These are phyloP conservation scores for Cheumatopsyche charites DNA, from an alignment of 1,140 invertebrate genomes.

Conservation along the genomic window DNA sequence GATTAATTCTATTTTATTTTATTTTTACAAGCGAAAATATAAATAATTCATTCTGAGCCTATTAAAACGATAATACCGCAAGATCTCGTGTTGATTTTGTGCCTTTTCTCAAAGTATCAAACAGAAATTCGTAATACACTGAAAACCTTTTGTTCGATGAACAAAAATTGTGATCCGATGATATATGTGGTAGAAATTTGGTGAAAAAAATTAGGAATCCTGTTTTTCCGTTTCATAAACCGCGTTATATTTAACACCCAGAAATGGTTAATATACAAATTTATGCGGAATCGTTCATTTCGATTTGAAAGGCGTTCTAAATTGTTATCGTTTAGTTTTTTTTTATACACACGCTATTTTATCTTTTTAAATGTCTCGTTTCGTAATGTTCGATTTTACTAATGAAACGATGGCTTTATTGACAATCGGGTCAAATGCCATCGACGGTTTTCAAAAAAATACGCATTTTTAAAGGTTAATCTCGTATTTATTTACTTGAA, in stretches of 20 bases:
- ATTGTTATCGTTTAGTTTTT: not conserved
- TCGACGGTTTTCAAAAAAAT: not conserved
- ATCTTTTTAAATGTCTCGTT: not conserved
- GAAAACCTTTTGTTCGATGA: too few species aligned
- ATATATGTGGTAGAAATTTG: too few species aligned
- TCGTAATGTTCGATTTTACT: slow-evolving; percentile 4
- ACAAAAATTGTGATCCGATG: too few species aligned
- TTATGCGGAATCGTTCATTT: slow-evolving; percentile 7
- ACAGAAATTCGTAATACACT: too few species aligned
- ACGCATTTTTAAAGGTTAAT: not conserved
- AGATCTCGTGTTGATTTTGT: too few species aligned
- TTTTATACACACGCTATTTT: not conserved
- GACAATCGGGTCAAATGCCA: slow-evolving; percentile 6
- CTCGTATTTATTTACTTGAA: too few species aligned
- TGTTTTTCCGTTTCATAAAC: slow-evolving; percentile 15
- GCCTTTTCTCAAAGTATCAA: too few species aligned
- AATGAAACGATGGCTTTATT: not conserved
- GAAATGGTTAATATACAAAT: slow-evolving; percentile 5
- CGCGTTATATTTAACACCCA: slow-evolving; percentile 6
- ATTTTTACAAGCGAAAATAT: too few species aligned
- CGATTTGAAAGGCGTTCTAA: slow-evolving; percentile 12
- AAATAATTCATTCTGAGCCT: too few species aligned
- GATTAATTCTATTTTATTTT: too few species aligned
- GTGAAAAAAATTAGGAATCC: not conserved
- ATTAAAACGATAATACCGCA: too few species aligned